Conservation (phyloP, 2,797 vertebrate species). For the Aselliscus stoliczkanus region DNA sequence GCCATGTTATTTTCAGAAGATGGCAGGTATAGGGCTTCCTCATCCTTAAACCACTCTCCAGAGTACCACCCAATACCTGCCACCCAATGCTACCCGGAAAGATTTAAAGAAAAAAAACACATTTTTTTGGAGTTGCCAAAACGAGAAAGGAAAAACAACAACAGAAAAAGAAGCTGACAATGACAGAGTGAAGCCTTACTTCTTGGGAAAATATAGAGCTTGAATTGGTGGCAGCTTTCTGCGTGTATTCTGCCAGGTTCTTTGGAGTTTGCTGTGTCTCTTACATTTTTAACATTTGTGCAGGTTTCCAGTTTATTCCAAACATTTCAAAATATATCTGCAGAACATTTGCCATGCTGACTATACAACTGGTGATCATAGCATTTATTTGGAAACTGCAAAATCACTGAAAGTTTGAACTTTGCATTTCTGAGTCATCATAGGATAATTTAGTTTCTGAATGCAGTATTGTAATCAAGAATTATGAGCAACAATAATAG, state of each 20-base stretch:
- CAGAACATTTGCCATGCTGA: not conserved
- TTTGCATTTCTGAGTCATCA: not conserved
- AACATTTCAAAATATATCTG: not conserved
- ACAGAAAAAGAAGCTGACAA: not conserved
- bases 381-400: not conserved
- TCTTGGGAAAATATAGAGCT: not conserved
- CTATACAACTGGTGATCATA: not conserved
- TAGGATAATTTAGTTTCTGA: not conserved
- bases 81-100: not conserved
- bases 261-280: not conserved
- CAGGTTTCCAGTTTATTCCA: not conserved
- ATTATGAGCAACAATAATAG: not conserved
- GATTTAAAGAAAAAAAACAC: not conserved
- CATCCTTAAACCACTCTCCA: not conserved
- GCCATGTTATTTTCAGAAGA: not conserved
- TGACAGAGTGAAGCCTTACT: not conserved
- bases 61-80: not conserved
- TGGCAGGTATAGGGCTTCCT: not conserved
- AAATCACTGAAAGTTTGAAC: not conserved
- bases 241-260: not conserved
- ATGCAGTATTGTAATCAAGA: not conserved
- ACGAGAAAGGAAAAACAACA: not conserved
- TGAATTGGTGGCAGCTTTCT: not conserved
- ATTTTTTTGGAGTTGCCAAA: not conserved
- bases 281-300: not conserved